Conservation (phyloP, 2,888 invertebrate species). For the Eulithis prunata region DNA sequence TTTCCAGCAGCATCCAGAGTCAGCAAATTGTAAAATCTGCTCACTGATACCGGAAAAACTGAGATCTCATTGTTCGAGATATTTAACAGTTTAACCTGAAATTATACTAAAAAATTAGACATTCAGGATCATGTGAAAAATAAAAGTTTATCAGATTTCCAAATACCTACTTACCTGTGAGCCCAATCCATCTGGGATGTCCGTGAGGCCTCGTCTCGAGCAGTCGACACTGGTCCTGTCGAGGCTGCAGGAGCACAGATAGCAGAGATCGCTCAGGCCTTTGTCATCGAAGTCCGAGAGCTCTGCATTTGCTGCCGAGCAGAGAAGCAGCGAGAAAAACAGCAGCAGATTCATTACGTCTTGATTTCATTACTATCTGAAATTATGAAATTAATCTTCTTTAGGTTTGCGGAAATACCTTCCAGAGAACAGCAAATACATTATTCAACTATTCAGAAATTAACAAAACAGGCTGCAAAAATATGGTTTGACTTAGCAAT, state of each 20-base stretch:
- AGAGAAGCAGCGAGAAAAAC: conserved; percentile 54
- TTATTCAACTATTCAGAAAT: no score
- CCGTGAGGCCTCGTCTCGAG: conserved; percentile 71
- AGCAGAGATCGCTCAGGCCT: conserved; percentile 62
- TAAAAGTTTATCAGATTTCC: no score
- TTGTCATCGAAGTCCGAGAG: conserved; percentile 61
- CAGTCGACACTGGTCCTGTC: conserved; percentile 69
- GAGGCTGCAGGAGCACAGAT: conserved; percentile 63
- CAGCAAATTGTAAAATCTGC: conserved; percentile 60
- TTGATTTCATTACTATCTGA: conserved; percentile 73
- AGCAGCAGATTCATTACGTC: conserved; percentile 64
- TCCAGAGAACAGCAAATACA: no score
- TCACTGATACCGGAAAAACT: conserved; percentile 76
- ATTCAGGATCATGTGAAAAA: background rate
- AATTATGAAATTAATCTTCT: conserved; percentile 40
- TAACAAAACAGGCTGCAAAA: no score
- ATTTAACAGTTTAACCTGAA: conserved; percentile 87
- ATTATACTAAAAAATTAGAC: conserved; percentile 34
- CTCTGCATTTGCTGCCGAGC: conserved; percentile 52
- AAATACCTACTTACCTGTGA: conserved; percentile 57
- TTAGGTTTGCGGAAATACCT: background rate
- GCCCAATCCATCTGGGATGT: conserved; percentile 69
- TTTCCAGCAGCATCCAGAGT: conserved; percentile 77
- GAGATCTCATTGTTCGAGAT: conserved; percentile 86
- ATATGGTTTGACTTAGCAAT: background rate